phyloP scores from a whole-genome alignment of 2,113 vertebrate genomes.

The Paedocypris sp. region DNA sequence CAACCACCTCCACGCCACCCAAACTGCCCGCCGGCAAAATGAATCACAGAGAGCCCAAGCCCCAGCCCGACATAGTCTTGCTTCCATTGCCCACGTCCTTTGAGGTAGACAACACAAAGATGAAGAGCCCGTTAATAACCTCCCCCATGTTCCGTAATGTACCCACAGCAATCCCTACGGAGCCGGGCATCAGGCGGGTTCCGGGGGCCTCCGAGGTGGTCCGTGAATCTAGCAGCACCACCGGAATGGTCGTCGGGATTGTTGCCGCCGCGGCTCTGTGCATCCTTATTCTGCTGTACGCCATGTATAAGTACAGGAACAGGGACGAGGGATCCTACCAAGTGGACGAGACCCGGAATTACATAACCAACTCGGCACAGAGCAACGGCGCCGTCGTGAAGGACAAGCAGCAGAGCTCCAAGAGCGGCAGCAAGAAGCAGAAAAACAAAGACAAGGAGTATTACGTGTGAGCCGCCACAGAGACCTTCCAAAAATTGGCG shows the following conservation, averaged over 20 bases:
- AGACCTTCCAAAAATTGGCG: slow-evolving; percentile 6
- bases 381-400: slow-evolving; percentile 93
- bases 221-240: slow-evolving; percentile 99
- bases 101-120: slow-evolving; percentile 98
- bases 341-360: slow-evolving; percentile 98
- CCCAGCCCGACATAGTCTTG: slow-evolving; percentile 95
- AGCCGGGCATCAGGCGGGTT: slow-evolving; percentile 95
- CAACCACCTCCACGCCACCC: slow-evolving; percentile 90
- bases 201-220: slow-evolving; percentile 98
- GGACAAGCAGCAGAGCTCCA: slow-evolving; percentile 93
- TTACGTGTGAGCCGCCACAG: slow-evolving; percentile 77
- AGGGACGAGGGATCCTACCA: slow-evolving; percentile 99
- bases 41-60: slow-evolving; percentile 95
- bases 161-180: slow-evolving; percentile 99
- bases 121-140: slow-evolving; percentile 98
- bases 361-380: slow-evolving; percentile 99
- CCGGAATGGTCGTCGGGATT: slow-evolving; percentile 99
- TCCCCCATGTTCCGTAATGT: slow-evolving; percentile 99
- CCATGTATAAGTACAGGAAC: slow-evolving; percentile 99
- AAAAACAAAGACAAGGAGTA: slow-evolving; percentile 99
- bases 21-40: slow-evolving; percentile 94
- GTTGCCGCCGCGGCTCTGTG: slow-evolving; percentile 98
- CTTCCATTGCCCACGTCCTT: slow-evolving; percentile 98
- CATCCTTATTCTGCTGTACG: slow-evolving; percentile 99
- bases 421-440: slow-evolving; percentile 93